Evolutionary conservation across 1,140 invertebrate species (phyloP), one percentile per base, ranked within the genome.

Genomic region (Formica exsecta): DNA sequence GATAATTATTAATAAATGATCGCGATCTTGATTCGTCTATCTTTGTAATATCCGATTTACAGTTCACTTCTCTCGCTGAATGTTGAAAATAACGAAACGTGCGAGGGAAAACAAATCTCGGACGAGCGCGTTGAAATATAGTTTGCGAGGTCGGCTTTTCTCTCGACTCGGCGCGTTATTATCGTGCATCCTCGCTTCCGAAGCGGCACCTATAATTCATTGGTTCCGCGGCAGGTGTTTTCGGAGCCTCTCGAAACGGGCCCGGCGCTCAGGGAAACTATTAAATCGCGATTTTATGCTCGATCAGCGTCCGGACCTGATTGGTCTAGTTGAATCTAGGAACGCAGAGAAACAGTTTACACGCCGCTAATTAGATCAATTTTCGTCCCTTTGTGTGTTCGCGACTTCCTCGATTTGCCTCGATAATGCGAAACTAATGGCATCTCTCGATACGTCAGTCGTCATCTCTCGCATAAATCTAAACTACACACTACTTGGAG

Each of bases 261-360:
- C 70, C 73, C 54, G 66, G 59, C 71, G 81, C 81, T 71, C 36
- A 48, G 74, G 77, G 66, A 75, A 91, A 90, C 88, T 91, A 90
- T 92, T 90, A 92, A 92, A 92, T 92, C 86, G 89, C 86, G 87
- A 92, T 92, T 92, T 92, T 91, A 92, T 92, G 90, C 89, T 75
- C 66, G 85, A 87, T 92, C 91, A 90, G 44, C 87, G 88, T 48
- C 71, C 70, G 84, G 48, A 83, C 73, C 84, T 68, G 57, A 62
- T 54, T 71, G 59, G 59, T 65, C 85, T 66, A 32, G 54, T 59
- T 62, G 54, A 74, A 59, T 75, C 68, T 73, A 68, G 76, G 61
- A 84, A 64, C n/a, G 29, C 8, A 25, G 32, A 48, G 16, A 41
- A n/a, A 25, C 41, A 61, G 25, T 77, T 77, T 77, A 85, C 81